These are phyloP conservation scores for Sparidentex hasta DNA, from an alignment of 2,797 vertebrate genomes.

Conservation along the genomic window DNA sequence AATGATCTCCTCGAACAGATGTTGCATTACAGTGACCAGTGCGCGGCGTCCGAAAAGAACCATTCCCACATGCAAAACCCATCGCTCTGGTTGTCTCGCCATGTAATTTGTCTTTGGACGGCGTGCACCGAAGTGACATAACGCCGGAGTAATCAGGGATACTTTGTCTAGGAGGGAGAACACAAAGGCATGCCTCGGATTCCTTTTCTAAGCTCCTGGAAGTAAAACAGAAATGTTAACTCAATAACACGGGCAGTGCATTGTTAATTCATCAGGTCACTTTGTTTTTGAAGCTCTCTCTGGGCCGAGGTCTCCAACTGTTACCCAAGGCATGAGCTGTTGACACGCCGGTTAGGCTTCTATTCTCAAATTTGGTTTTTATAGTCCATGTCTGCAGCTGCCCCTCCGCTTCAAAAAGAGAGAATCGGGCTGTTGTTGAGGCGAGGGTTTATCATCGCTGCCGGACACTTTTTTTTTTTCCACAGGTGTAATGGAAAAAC, in stretches of 20 bases:
- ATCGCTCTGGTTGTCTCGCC: constrained; percentile 71
- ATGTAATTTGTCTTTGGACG: constrained; percentile 79
- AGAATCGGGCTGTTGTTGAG: constrained; percentile 78
- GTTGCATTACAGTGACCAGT: constrained; percentile 71
- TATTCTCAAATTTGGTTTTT: constrained; percentile 83
- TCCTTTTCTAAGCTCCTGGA: constrained; percentile 77
- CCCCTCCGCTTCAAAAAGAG: constrained; percentile 79
- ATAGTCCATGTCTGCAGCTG: constrained; percentile 86
- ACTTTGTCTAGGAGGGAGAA: constrained; percentile 81
- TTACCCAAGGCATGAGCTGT: constrained; percentile 76
- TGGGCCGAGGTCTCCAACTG: constrained; percentile 75
- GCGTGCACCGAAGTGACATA: constrained; percentile 76
- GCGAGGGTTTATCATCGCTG: constrained; percentile 66
- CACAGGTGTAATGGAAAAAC: constrained; percentile 69
- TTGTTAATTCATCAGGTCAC: constrained; percentile 77
- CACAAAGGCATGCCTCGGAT: constrained; percentile 79
- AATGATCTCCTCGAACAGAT: constrained; percentile 80
- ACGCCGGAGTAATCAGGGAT: constrained; percentile 79
- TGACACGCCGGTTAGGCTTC: constrained; percentile 78
- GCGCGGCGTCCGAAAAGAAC: constrained; percentile 50
- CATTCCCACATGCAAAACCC: constrained; percentile 76
- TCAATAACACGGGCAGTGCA: constrained; percentile 67
- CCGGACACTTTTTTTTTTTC: constrained; percentile 66
- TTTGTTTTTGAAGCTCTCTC: constrained; percentile 70
- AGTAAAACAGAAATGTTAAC: constrained; percentile 78